Percentiles rank a stretch among this genome's conserved stretches.
Evolutionary conservation across 2,113 vertebrate species (phyloP).

Genomic region (Pelecanus crispus): DNA sequence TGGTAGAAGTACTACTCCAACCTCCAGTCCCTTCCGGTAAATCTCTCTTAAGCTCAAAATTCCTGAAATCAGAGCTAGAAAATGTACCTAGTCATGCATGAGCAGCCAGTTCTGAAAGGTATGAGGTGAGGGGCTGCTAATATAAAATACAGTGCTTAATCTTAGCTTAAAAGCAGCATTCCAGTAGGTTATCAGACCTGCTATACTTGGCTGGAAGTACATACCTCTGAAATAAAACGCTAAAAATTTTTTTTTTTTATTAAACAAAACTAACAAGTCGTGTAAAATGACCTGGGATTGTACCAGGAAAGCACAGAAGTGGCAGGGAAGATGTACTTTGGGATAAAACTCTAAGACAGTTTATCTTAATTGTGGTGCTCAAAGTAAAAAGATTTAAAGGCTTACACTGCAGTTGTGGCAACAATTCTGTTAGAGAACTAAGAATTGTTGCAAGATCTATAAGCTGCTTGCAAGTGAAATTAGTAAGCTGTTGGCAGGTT

Average conservation of each 20-base stretch:
- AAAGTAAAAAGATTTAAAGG: not conserved
- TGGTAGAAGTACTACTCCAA: constrained; percentile 91
- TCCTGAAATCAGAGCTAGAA: constrained; percentile 1
- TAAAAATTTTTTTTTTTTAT: not conserved
- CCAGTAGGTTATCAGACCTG: not conserved
- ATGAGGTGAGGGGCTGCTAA: not conserved
- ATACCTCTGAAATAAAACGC: not conserved
- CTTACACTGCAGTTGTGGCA: not conserved
- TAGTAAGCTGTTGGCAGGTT: not conserved
- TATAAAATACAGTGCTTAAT: not conserved
- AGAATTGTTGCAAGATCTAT: not conserved
- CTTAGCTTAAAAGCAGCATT: not conserved
- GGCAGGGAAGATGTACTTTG: not conserved
- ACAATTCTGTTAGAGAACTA: not conserved
- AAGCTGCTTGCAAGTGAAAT: not conserved
- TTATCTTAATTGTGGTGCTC: not conserved
- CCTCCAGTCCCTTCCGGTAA: constrained; percentile 96
- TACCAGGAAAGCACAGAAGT: not conserved
- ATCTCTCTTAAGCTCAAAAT: constrained; percentile 10
- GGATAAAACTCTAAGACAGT: not conserved
- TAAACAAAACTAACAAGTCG: not conserved
- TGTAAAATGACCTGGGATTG: not conserved
- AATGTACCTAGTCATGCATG: not conserved
- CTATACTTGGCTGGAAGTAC: not conserved
- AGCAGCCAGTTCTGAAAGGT: not conserved